Base-by-base conservation (phyloP, 37 sponge, comb jelly and placozoan genomes). In the Theonella swinhoei region DNA sequence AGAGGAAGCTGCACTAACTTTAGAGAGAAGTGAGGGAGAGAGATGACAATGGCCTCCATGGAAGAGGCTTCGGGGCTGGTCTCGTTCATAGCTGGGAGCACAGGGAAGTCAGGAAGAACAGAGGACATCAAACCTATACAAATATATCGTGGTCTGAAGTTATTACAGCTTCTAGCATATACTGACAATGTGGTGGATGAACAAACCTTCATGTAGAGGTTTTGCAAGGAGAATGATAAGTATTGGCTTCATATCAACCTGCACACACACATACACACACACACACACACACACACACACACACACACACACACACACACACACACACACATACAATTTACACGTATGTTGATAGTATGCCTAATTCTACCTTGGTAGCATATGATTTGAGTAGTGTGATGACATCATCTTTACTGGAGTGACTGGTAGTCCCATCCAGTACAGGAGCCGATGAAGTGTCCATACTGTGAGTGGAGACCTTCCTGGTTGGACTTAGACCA, bases 191-290 rank as follows among this genome's bases (percentile, higher is more conserved):
- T n/a, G n/a, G n/a, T n/a, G n/a, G n/a, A n/a, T n/a, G n/a, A 17
- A 47, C 54, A 14, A 17, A 47, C 54, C 54, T 47, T 47, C 54
- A 7, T 47, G 11, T 14, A 47, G 54, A 47, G 54, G 54, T 47
- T 47, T 47, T 47, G 78, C 68, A 0, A 77, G 86, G 42, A 78
- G 25, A 28, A 85, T 62, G 20, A 85, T 19, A 34, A 85, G 39
- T 29, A 85, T 36, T 28, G 86, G 72, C 7, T 39, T 25, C 0
- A 71, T 68, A 0, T 85, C 39, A 20, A 77, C 71, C 86, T 85
- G 59, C 25, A 73, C 20, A 41, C 1, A 64, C 1, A 23, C 28
- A 29, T 25, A 66, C 17, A 66, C 7, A 25, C 28, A 32, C 79
- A 78, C 79, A 78, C 66, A 63, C 66, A 78, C 66, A 78, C 64